These are phyloP conservation scores for Myiotriccus ornatus DNA, from an alignment of 2,797 vertebrate species.

Conservation along the genomic window DNA sequence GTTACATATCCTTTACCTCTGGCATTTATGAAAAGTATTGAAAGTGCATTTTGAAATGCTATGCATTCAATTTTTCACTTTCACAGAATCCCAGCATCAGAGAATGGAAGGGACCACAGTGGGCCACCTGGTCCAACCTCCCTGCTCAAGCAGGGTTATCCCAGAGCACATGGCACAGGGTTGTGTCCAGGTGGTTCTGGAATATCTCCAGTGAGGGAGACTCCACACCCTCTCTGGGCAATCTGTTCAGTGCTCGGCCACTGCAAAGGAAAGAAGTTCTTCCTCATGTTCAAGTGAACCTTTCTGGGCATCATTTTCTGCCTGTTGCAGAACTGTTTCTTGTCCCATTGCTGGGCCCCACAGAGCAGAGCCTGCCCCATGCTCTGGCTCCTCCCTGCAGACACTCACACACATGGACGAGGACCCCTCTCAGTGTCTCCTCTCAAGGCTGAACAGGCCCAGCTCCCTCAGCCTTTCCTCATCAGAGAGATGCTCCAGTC, in stretches of 20 bases:
- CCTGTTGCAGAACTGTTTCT: background rate
- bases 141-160: background rate
- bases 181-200: background rate
- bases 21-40: background rate
- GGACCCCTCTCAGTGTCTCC: background rate
- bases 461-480: background rate
- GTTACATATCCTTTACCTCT: background rate
- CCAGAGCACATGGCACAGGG: background rate
- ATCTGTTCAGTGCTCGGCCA: background rate
- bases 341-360: background rate
- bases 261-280: background rate
- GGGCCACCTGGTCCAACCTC: background rate
- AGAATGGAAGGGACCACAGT: background rate
- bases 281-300: background rate
- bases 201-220: background rate
- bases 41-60: background rate
- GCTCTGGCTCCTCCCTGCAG: background rate
- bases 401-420: background rate
- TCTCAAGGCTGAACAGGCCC: background rate
- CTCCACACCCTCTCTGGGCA: background rate
- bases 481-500: background rate
- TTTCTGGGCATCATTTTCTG: background rate
- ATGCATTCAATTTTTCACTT: background rate
- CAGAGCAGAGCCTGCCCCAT: background rate
- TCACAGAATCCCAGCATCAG: too few species aligned